A percentile compares a stretch with the other conserved stretches of the same genome.
Evolutionary conservation across 92 coral and sea anemone genomes (phyloP).

Genomic region (Epizoanthus ramosus): DNA sequence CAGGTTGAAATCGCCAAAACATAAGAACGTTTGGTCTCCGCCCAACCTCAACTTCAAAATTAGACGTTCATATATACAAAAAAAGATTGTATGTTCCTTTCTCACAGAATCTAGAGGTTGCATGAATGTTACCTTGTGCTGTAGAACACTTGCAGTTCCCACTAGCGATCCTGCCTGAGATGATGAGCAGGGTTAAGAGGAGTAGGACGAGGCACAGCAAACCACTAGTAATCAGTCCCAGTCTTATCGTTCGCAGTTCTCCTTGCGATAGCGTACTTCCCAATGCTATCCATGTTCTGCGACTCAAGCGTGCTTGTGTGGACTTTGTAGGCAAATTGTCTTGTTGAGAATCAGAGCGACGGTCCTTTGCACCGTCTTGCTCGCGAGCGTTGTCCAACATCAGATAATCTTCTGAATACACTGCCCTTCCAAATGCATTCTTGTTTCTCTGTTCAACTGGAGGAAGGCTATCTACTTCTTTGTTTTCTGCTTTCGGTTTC

Average conservation of each 20-base stretch:
- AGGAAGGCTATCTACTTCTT: not conserved
- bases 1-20: too few species aligned
- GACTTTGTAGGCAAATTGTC: not conserved
- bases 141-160: not conserved
- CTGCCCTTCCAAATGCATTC: not conserved
- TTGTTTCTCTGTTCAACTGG: not conserved
- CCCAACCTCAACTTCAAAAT: too few species aligned
- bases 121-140: slow-evolving; percentile 13
- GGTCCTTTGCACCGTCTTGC: not conserved
- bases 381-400: slow-evolving; percentile 1
- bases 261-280: slow-evolving; percentile 2
- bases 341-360: not conserved
- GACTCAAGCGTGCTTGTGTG: not conserved
- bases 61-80: too few species aligned
- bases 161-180: not conserved
- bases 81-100: too few species aligned
- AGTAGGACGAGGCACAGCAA: slow-evolving; percentile 7
- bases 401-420: not conserved
- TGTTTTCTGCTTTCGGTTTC: slow-evolving; percentile 16
- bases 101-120: too few species aligned
- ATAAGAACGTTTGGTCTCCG: too few species aligned
- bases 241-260: slow-evolving; percentile 6
- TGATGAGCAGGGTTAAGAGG: slow-evolving; percentile 1
- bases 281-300: slow-evolving; percentile 12
- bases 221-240: slow-evolving; percentile 4